A percentile compares a stretch with the other conserved stretches of the same genome.
Evolutionary conservation across 2,888 invertebrate genomes (phyloP).

Genomic region (Monoplex corrugatus): DNA sequence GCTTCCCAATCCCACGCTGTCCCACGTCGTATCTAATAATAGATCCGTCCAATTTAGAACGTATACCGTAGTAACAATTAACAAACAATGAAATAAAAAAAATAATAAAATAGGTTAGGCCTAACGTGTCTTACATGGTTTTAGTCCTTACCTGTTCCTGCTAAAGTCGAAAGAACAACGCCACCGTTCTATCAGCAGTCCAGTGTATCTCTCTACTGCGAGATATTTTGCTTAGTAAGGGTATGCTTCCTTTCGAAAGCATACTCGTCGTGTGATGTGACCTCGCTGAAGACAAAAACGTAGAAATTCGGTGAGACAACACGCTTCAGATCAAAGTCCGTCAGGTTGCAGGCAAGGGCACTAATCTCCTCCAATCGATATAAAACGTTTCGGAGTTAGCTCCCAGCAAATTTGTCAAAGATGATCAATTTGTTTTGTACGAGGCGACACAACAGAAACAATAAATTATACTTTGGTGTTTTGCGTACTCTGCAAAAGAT

Average conservation of each 20-base stretch:
- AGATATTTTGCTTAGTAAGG: neutral
- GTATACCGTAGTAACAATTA: neutral
- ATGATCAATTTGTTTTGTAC: too few relatives aligned
- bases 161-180: constrained; percentile 8
- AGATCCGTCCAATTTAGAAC: neutral
- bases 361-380: too few relatives aligned
- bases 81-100: too few relatives aligned
- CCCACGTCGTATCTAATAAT: too few relatives aligned
- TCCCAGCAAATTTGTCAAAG: too few relatives aligned
- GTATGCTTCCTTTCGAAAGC: constrained; percentile 43
- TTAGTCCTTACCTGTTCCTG: constrained; percentile 35
- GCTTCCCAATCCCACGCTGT: too few relatives aligned
- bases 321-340: constrained; percentile 15
- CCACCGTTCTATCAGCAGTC: neutral
- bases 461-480: too few relatives aligned
- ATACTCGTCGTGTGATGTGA: constrained; percentile 22
- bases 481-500: too few relatives aligned
- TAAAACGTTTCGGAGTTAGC: too few relatives aligned
- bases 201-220: neutral
- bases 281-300: neutral
- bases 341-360: constrained; percentile 6
- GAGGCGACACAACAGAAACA: too few relatives aligned
- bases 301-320: neutral
- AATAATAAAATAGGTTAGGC: too few relatives aligned
- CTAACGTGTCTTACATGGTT: too few relatives aligned